These are phyloP conservation scores for Cairina moschata DNA, from an alignment of 2,113 vertebrate species.

Conservation along the genomic window DNA sequence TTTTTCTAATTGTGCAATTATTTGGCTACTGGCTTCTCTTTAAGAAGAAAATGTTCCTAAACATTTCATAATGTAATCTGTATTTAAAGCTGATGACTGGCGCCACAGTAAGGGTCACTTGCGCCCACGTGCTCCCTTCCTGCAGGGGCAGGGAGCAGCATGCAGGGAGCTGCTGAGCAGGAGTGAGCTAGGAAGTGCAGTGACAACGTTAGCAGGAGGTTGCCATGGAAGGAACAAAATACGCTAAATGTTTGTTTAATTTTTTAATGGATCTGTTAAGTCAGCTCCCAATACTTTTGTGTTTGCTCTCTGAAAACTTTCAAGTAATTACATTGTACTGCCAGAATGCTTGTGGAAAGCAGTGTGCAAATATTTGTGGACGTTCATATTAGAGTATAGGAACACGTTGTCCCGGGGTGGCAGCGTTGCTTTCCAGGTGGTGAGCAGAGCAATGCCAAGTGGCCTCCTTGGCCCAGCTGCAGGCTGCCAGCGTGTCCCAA, in stretches of 20 bases:
- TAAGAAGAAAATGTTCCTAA: no score
- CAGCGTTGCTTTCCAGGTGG: background rate
- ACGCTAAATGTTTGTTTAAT: background rate
- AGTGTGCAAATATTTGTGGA: constrained; percentile 43
- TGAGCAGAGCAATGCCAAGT: background rate
- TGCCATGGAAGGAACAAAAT: constrained; percentile 25
- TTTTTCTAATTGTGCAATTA: rapidly evolving
- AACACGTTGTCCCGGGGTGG: background rate
- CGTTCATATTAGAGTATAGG: background rate
- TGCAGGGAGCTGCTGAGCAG: background rate
- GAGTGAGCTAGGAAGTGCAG: rapidly evolving
- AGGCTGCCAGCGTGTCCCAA: rapidly evolving
- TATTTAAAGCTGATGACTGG: rapidly evolving
- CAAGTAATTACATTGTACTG: background rate
- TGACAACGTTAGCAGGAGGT: background rate
- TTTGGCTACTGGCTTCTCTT: background rate
- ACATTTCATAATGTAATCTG: rapidly evolving
- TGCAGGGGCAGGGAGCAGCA: background rate
- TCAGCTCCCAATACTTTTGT: background rate
- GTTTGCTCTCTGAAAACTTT: constrained; percentile 55
- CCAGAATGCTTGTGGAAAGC: background rate
- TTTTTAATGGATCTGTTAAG: constrained; percentile 42
- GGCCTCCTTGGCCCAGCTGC: background rate
- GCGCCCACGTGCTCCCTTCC: background rate
- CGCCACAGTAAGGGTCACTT: background rate